Percentiles rank a stretch among this genome's conserved stretches.
Conservation (phyloP, 2,113 vertebrate species). For the Oreochromis aureus region DNA sequence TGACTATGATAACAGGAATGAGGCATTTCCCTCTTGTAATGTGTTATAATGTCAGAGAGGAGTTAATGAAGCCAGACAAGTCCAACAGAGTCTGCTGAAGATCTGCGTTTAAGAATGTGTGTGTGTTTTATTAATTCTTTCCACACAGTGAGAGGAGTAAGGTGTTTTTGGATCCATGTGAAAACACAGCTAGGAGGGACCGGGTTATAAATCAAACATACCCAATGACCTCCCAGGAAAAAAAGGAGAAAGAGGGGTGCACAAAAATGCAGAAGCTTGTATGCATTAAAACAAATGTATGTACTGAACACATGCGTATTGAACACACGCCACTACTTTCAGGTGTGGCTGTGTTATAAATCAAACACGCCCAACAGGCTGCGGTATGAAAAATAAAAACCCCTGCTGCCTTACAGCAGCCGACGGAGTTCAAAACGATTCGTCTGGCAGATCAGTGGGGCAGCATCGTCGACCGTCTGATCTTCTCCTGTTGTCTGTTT, state of each 20-base stretch:
- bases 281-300: conserved; percentile 35
- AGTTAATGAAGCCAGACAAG: not conserved
- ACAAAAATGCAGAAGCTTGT: not conserved
- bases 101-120: not conserved
- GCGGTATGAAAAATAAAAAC: conserved; percentile 45
- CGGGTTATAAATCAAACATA: conserved; percentile 47
- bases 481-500: conserved; percentile 9
- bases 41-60: not conserved
- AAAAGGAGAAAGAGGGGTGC: not conserved
- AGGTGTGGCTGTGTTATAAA: conserved; percentile 4
- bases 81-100: not conserved
- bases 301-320: not conserved
- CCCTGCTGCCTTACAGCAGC: not conserved
- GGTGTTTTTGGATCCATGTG: conserved; percentile 2
- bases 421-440: not conserved
- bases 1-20: not conserved
- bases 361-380: conserved; percentile 41
- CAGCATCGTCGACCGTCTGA: not conserved
- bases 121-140: conserved; percentile 31
- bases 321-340: not conserved
- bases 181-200: conserved; percentile 42
- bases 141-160: not conserved
- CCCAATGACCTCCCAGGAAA: conserved; percentile 33
- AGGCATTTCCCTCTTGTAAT: not conserved
- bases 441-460: not conserved